These are phyloP conservation scores for Malacosoma neustria DNA, from an alignment of 2,888 invertebrate species.

Conservation along the genomic window DNA sequence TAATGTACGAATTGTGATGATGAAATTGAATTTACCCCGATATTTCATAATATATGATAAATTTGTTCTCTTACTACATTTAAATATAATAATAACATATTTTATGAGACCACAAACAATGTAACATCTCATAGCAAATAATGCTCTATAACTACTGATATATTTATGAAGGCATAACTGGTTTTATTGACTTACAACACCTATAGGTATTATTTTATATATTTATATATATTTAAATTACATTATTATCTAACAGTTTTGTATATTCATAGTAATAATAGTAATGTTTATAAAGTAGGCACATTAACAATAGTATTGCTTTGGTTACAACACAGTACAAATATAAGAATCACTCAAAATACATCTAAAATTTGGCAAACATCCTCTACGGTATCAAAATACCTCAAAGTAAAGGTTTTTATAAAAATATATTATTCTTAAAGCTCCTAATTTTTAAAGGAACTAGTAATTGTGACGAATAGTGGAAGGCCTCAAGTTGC, in stretches of 20 bases:
- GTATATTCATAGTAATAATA: constrained; percentile 45
- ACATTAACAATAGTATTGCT: constrained; percentile 68
- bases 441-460: constrained; percentile 51
- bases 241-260: constrained; percentile 51
- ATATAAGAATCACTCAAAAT: constrained; percentile 54
- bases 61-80: no score
- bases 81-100: no score
- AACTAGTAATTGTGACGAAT: constrained; percentile 40
- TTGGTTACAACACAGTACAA: constrained; percentile 67
- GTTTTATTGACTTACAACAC: not conserved
- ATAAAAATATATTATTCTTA: constrained; percentile 55
- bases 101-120: not conserved
- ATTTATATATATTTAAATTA: constrained; percentile 19
- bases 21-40: not conserved
- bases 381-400: constrained; percentile 44
- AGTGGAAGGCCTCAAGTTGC: constrained; percentile 43
- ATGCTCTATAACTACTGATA: not conserved
- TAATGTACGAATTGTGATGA: not conserved
- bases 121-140: no score
- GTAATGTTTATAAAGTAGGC: constrained; percentile 52
- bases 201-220: constrained; percentile 11
- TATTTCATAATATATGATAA: not conserved
- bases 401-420: constrained; percentile 38
- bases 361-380: constrained; percentile 66
- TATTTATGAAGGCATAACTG: not conserved